phyloP scores from a whole-genome alignment of 2,888 invertebrate genomes.

The Thera britannica region DNA sequence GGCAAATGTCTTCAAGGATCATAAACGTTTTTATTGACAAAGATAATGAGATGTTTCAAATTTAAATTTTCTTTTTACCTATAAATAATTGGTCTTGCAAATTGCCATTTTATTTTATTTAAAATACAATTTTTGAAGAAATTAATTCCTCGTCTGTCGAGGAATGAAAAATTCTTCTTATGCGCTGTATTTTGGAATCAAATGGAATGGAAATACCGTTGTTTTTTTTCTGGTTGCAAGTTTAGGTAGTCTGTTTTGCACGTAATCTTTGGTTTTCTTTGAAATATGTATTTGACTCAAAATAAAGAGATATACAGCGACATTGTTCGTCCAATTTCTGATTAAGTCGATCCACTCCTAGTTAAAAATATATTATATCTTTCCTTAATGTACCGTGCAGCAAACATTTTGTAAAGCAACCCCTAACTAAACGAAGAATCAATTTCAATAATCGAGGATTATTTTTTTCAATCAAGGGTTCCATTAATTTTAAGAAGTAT shows the following conservation, averaged over 20 bases:
- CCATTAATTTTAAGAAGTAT: constrained; percentile 62
- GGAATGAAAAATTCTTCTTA: too few species aligned
- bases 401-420: constrained; percentile 25
- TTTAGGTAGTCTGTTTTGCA: too few species aligned
- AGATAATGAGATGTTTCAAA: constrained; percentile 23
- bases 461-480: constrained; percentile 65
- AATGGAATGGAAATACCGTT: too few species aligned
- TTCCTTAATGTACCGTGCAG: constrained; percentile 26
- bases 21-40: constrained; percentile 28
- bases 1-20: constrained; percentile 17
- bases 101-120: neutral
- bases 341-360: constrained; percentile 19
- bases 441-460: constrained; percentile 51
- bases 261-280: neutral
- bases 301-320: neutral
- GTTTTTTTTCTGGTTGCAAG: too few species aligned
- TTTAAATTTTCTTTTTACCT: constrained; percentile 11
- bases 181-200: too few species aligned
- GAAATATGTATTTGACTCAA: neutral
- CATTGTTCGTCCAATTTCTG: constrained; percentile 1
- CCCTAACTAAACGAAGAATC: constrained; percentile 42
- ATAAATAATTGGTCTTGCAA: neutral
- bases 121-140: neutral
- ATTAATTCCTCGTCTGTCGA: too few species aligned
- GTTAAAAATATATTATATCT: constrained; percentile 12